phyloP scores from a whole-genome alignment of 2,113 vertebrate species.

The Murina feae region DNA sequence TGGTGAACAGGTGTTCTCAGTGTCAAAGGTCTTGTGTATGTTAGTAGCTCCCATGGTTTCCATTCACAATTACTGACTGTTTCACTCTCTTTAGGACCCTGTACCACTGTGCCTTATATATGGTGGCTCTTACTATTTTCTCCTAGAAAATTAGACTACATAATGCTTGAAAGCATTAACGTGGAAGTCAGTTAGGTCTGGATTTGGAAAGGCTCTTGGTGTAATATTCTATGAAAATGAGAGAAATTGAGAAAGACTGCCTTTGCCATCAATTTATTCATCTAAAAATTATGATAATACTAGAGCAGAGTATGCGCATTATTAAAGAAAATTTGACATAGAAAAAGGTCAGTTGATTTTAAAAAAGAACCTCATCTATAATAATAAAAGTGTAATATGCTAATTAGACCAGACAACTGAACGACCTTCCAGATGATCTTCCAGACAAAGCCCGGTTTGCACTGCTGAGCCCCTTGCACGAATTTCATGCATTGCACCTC shows the following conservation, averaged over 20 bases:
- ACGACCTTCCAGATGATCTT: too few relatives aligned
- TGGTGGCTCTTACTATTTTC: not conserved
- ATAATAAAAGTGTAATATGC: not conserved
- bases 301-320: not conserved
- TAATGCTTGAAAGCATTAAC: not conserved
- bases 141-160: not conserved
- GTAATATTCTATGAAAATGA: not conserved
- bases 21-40: not conserved
- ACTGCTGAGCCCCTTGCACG: too few relatives aligned
- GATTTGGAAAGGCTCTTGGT: not conserved
- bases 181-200: not conserved
- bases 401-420: too few relatives aligned
- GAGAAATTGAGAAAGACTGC: not conserved
- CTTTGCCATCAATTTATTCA: not conserved
- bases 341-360: not conserved
- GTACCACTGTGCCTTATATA: not conserved
- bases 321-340: slow-evolving; percentile 10
- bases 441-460: too few relatives aligned
- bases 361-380: not conserved
- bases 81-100: not conserved
- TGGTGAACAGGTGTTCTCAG: not conserved
- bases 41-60: not conserved
- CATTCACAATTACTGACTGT: not conserved
- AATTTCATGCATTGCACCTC: too few relatives aligned
- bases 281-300: not conserved